Evolutionary conservation across 1,140 invertebrate species (phyloP), one percentile per base, ranked within the genome.

Genomic region (Triops longicaudatus): DNA sequence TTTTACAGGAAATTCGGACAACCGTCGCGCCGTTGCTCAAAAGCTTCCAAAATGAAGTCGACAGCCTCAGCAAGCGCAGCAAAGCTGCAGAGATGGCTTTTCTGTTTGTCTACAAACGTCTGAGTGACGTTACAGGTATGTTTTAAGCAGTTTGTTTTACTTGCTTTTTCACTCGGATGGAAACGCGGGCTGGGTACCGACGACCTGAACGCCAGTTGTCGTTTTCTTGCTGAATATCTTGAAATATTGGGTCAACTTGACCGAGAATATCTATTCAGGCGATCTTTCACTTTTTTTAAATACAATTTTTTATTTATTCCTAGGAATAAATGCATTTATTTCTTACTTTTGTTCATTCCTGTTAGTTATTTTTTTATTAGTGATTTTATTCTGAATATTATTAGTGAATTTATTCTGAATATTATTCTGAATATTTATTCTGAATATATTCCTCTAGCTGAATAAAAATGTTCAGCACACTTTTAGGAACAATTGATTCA

Each of bases 41-140:
- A 82, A 86, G 85, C 81, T 88, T 88, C 80, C 87, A 88, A 81
- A 80, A 80, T 14, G 87, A 88, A 82, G 84, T 88, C 22, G 87
- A 88, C 81, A 84, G 83, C 44, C 82, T 88, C 73, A 85, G 84
- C 12, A 87, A 87, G 80, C 80, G 87, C 79, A 87, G 86, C 80
- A 88, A 88, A 83, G 83, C 84, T 77, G 86, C 86, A 26, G 87
- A 88, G 80, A 83, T 85, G 76, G 84, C 86, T 74, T 87, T 88
- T 78, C 82, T 88, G 42, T 83, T 84, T 74, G 81, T 88, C 26
- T 88, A 88, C 81, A 87, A 87, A 80, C 85, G 83, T 79, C 80
- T 88, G 17, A 85, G 87, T 80, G 87, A 88, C 79, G 79, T 87
- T 22, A 85, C 85, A 81, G 86, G 86, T 87, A 81, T 81, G 80